Evolutionary conservation across 2,113 vertebrate genomes (phyloP), one percentile per base, ranked within the genome.

Genomic region (Microtus richardsoni): DNA sequence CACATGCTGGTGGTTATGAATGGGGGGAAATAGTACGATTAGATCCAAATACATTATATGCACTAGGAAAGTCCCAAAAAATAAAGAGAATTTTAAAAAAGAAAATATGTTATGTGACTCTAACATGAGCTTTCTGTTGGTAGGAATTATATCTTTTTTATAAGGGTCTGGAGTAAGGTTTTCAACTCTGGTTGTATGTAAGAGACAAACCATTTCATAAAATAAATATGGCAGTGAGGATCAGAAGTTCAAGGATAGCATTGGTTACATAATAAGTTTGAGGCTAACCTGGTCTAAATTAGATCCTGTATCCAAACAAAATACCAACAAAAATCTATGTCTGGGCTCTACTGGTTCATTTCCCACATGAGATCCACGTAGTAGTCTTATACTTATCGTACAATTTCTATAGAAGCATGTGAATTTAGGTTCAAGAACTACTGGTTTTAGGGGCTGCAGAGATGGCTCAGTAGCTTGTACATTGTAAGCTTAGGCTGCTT

Each of bases 401-500:
- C 86, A 88, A 88, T 89, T 93, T 21, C 16, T 36, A 82, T 5
- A 16, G 83, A 91, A 89, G 30, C 93, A 62, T 93, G 39, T 75
- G 7, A n/a, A 84, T 47, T 62, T 91, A 96, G 13, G 47, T 28
- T 90, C 41, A 83, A 80, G 39, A 85, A 90, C 52, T 92, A 54
- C 16, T 47, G n/a, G 13, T 30, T 84, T 47, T 64, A 84, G 26
- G 39, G 28, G 28, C 26, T 85, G 28, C 8, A 66, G 60, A 85
- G 28, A 47, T 64, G 82, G 82, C 28, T 85, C 60, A 66, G 82
- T 26, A 33, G 60, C 70, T n/a, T 54, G 16, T 19, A 90, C 3
- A 58, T 91, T 86, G 62, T 64, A 92, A 92, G 77, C 82, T 89
- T 7, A 92, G 77, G 36, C 62, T 96, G 22, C 8, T 79, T 94